Conservation (phyloP, 2,888 invertebrate genomes). For the Invenusta paracnida region DNA sequence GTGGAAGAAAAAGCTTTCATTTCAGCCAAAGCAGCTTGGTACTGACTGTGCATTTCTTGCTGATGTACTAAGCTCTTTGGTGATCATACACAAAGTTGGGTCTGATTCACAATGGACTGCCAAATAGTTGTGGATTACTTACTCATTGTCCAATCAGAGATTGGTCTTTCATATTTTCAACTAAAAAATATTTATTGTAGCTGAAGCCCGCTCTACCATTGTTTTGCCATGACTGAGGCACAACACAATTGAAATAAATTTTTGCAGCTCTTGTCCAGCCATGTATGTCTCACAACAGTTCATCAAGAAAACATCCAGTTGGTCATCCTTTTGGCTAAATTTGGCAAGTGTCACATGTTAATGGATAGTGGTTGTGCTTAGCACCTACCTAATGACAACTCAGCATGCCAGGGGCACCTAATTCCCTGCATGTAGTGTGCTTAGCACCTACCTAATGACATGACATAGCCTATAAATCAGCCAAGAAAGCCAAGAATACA, state of each 20-base stretch:
- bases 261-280: not conserved
- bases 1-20: not conserved
- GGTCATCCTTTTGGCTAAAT: not conserved
- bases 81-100: not conserved
- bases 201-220: not conserved
- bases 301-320: not conserved
- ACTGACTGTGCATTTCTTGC: not conserved
- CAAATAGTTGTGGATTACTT: not conserved
- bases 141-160: not conserved
- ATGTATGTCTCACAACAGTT: not conserved
- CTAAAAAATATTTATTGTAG: not conserved
- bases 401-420: no score
- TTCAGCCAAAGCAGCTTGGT: not conserved
- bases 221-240: no score
- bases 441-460: no score
- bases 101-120: not conserved
- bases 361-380: no score
- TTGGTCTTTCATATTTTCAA: not conserved
- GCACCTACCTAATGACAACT: no score
- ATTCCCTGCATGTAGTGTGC: no score
- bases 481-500: no score
- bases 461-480: no score
- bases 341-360: not conserved
- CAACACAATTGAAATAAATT: not conserved
- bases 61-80: not conserved